These are phyloP conservation scores for Actinemys pallida DNA, from an alignment of 2,113 vertebrate species.

Conservation along the genomic window DNA sequence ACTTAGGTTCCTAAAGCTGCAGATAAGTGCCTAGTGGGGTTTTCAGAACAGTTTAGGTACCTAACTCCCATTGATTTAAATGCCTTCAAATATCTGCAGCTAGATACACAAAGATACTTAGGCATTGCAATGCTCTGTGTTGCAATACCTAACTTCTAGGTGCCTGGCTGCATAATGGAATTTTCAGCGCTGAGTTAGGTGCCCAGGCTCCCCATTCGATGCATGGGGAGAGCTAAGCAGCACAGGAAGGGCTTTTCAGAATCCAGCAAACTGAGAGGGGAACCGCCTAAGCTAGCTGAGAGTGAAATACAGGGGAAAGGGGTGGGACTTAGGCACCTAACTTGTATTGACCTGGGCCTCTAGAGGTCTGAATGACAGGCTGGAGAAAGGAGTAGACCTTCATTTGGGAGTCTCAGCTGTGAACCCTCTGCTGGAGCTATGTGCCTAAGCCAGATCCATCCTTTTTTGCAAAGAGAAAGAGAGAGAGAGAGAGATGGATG, in stretches of 20 bases:
- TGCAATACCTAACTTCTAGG: background rate
- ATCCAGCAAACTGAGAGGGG: background rate
- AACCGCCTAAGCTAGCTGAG: background rate
- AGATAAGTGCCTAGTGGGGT: background rate
- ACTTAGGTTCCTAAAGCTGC: background rate
- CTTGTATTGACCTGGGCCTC: background rate
- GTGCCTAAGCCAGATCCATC: background rate
- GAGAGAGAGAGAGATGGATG: background rate
- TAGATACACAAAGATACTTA: background rate
- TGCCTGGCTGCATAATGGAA: background rate
- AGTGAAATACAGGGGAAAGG: background rate
- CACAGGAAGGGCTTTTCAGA: background rate
- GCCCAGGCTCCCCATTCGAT: background rate
- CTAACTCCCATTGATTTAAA: background rate
- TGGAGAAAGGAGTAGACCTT: background rate
- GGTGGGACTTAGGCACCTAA: background rate
- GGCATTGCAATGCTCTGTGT: background rate
- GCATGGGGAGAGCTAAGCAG: background rate
- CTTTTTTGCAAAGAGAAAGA: background rate
- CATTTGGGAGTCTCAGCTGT: background rate
- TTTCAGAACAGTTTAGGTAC: background rate
- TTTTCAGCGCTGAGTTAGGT: background rate
- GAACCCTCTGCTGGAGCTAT: background rate
- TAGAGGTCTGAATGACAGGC: background rate
- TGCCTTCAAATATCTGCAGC: background rate